phyloP scores from a whole-genome alignment of 2,888 invertebrate genomes.

The Apodemia duryi region DNA sequence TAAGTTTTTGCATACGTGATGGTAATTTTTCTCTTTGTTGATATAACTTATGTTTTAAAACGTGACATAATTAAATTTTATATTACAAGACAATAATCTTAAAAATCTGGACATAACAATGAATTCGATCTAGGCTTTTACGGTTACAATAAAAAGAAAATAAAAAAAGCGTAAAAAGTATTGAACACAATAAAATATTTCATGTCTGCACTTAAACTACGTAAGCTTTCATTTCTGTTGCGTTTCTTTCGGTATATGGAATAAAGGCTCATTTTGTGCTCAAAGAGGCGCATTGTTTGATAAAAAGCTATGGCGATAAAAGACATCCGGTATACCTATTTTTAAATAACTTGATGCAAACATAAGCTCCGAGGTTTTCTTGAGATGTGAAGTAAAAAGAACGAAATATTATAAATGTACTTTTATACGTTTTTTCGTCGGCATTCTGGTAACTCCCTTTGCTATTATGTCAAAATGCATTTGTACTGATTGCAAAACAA shows the following conservation, averaged over 20 bases:
- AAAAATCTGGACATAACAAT: neutral
- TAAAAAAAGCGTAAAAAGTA: constrained; percentile 7
- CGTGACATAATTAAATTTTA: neutral
- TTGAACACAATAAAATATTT: constrained; percentile 13
- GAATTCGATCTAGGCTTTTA: constrained; percentile 5
- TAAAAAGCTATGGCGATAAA: neutral
- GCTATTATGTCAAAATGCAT: no score
- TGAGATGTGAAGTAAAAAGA: no score
- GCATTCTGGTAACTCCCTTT: no score
- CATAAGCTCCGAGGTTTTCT: no score
- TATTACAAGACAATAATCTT: neutral
- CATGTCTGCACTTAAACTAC: constrained; percentile 2
- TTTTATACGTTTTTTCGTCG: no score
- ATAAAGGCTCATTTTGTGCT: neutral
- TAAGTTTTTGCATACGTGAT: no score
- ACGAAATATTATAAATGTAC: no score
- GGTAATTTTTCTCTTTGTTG: no score
- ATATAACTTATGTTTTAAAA: no score
- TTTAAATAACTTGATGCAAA: no score
- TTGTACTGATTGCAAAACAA: no score
- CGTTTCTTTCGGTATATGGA: neutral
- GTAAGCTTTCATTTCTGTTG: neutral
- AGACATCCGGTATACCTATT: neutral
- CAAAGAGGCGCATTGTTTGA: constrained; percentile 1
- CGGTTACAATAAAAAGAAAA: constrained; percentile 3